Evolutionary conservation across 2,797 vertebrate genomes (phyloP).

Genomic region (Simalia tracyae): DNA sequence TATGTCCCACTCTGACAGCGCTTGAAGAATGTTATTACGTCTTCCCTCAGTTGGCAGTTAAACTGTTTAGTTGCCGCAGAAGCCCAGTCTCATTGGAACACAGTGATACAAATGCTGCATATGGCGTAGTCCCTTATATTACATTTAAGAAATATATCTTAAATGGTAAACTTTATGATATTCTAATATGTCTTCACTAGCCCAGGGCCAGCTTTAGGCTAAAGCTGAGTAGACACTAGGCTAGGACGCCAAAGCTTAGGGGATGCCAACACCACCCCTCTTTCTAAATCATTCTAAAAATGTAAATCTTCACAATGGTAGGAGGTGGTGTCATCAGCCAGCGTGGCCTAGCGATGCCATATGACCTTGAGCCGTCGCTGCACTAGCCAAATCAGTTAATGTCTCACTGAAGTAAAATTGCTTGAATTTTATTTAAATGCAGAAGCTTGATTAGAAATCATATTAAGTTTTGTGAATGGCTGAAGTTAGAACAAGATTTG

Average conservation of each 20-base stretch:
- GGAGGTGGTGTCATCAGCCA: not conserved
- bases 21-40: not conserved
- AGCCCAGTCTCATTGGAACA: not conserved
- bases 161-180: not conserved
- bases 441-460: constrained; percentile 51
- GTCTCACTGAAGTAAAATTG: not conserved
- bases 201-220: not conserved
- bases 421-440: constrained; percentile 26
- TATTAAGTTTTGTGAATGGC: constrained; percentile 28
- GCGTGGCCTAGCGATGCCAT: not conserved
- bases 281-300: not conserved
- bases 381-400: not conserved
- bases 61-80: not conserved
- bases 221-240: not conserved
- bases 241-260: not conserved
- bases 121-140: too few species aligned
- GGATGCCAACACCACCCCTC: not conserved
- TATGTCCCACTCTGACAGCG: not conserved
- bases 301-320: not conserved
- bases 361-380: not conserved
- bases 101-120: not conserved
- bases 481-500: constrained; percentile 57
- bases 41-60: not conserved
- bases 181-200: not conserved
- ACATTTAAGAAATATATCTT: not conserved